These are phyloP conservation scores for Arrhamphus sclerolepis DNA, from an alignment of 2,797 vertebrate genomes.

Conservation along the genomic window DNA sequence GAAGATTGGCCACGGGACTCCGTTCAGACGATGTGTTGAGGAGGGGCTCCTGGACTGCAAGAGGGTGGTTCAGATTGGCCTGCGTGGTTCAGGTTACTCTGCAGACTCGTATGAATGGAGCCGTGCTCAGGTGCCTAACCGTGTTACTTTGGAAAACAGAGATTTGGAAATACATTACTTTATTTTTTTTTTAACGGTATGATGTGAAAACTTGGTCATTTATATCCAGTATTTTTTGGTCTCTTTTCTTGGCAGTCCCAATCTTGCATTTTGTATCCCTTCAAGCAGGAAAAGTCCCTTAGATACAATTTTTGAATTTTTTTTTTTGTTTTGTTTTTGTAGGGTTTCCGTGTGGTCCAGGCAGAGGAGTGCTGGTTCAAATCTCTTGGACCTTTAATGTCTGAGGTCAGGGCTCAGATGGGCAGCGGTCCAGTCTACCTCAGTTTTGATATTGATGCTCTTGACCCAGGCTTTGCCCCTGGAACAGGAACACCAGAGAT, in stretches of 20 bases:
- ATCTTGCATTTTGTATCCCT: no score
- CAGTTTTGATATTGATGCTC: conserved; percentile 91
- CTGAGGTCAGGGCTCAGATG: conserved; percentile 88
- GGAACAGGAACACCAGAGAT: conserved; percentile 94
- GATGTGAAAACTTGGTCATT: no score
- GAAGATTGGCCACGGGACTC: conserved; percentile 88
- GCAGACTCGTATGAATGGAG: conserved; percentile 84
- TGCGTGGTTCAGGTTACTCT: conserved; percentile 85
- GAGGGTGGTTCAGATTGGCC: conserved; percentile 90
- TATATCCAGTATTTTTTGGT: no score
- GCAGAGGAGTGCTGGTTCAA: conserved; percentile 91
- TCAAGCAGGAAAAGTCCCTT: no score
- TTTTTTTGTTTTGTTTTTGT: neutral
- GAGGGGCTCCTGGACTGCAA: conserved; percentile 89
- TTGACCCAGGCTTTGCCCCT: conserved; percentile 92
- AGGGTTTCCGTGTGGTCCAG: conserved; percentile 92
- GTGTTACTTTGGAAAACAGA: neutral
- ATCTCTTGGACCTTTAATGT: conserved; percentile 90
- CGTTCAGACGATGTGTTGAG: conserved; percentile 91
- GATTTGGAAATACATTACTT: neutral
- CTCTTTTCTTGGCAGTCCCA: no score
- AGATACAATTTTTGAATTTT: neutral
- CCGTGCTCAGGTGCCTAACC: conserved; percentile 83
- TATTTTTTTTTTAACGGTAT: no score
- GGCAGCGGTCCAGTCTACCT: conserved; percentile 86